Conservation (phyloP, 2,888 invertebrate genomes). For the Ennomos erosarius region DNA sequence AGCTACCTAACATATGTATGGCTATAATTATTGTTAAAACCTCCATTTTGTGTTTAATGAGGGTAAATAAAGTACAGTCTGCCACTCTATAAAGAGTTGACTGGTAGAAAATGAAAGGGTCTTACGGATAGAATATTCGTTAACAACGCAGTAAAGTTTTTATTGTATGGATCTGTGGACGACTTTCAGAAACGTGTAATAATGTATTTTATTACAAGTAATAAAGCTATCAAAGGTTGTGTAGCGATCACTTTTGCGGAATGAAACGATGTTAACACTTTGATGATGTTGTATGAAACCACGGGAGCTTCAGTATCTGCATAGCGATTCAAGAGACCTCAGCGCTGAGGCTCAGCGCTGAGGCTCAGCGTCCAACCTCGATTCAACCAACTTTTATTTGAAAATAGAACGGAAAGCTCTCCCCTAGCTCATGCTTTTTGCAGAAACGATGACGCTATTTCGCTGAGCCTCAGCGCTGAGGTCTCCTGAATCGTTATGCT, state of each 20-base stretch:
- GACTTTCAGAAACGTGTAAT: slow-evolving; percentile 23
- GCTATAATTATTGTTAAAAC: slow-evolving; percentile 14
- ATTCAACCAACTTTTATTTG: no score
- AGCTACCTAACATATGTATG: no score
- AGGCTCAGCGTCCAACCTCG: no score
- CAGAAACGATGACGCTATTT: no score
- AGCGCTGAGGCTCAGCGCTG: no score
- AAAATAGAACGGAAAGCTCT: no score
- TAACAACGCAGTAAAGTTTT: slow-evolving; percentile 35
- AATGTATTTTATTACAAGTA: slow-evolving; percentile 29
- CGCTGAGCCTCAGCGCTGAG: no score
- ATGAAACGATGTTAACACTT: slow-evolving; percentile 7
- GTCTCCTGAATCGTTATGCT: no score
- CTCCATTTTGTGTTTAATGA: slow-evolving; percentile 1
- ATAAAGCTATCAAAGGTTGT: slow-evolving; percentile 26
- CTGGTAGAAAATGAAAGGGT: slow-evolving; percentile 24
- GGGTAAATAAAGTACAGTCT: neutral
- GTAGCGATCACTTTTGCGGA: slow-evolving; percentile 15
- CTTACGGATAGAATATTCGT: slow-evolving; percentile 27
- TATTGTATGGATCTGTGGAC: slow-evolving; percentile 28
- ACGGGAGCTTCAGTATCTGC: no score
- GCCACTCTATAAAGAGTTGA: slow-evolving; percentile 9
- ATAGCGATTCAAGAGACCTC: no score
- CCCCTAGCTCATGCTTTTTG: no score
- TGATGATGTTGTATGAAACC: neutral